These are phyloP conservation scores for Hycleus phaleratus DNA, from an alignment of 1,140 invertebrate genomes.

Conservation along the genomic window DNA sequence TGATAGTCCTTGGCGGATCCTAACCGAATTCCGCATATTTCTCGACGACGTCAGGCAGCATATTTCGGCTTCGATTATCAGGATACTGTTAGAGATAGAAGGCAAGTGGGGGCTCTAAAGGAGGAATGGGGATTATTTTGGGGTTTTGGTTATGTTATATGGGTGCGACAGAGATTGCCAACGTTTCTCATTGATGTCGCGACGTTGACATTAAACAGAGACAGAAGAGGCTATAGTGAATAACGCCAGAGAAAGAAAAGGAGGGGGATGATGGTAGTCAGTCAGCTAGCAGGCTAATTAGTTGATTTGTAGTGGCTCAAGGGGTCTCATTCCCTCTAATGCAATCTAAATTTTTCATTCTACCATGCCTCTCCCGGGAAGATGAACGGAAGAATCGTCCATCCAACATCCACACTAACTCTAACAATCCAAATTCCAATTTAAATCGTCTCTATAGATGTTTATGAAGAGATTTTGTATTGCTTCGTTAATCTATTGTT, in stretches of 20 bases:
- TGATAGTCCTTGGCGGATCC: slow-evolving; percentile 7
- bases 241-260: not conserved
- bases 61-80: slow-evolving; percentile 4
- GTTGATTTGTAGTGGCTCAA: slow-evolving; percentile 41
- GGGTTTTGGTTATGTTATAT: not conserved
- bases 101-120: too few species aligned
- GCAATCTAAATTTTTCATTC: slow-evolving; percentile 42
- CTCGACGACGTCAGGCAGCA: not conserved
- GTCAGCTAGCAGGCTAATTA: slow-evolving; percentile 36
- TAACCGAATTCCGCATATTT: slow-evolving; percentile 10
- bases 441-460: not conserved
- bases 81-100: too few species aligned
- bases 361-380: slow-evolving; percentile 28
- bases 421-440: slow-evolving; percentile 8
- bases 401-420: not conserved
- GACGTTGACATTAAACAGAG: slow-evolving; percentile 1
- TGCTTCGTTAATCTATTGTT: too few species aligned
- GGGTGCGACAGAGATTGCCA: slow-evolving; percentile 12
- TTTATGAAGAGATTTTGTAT: too few species aligned
- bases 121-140: too few species aligned
- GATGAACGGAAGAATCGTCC: slow-evolving; percentile 19
- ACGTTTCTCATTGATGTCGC: too few species aligned
- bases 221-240: not conserved
- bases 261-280: slow-evolving; percentile 9
- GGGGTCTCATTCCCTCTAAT: slow-evolving; percentile 37